Conservation (phyloP, 2,888 invertebrate genomes). For the Drosophila parthenogenetica region DNA sequence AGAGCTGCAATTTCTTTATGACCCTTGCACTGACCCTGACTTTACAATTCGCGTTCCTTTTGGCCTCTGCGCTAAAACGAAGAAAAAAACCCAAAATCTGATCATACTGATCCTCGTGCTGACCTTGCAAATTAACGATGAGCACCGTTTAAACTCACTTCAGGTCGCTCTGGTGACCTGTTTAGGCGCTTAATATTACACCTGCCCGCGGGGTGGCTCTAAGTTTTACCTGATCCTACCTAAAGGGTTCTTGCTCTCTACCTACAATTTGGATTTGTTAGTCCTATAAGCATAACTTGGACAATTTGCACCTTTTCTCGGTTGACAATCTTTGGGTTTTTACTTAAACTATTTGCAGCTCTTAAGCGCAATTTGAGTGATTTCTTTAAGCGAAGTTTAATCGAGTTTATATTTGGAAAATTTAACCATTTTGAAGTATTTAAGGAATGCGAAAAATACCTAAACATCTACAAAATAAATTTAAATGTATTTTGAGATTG, state of each 20-base stretch:
- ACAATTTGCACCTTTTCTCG: conserved; percentile 16
- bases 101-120: conserved; percentile 10
- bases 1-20: conserved; percentile 35
- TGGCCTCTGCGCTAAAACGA: background rate
- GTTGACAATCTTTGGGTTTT: background rate
- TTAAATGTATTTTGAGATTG: no score
- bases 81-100: conserved; percentile 27
- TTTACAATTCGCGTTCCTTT: conserved; percentile 38
- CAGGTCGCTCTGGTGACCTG: conserved; percentile 4
- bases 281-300: conserved; percentile 27
- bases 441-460: no score
- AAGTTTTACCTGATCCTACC: background rate
- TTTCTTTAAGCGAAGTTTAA: no score
- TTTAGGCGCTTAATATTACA: conserved; percentile 35
- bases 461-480: no score
- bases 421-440: no score
- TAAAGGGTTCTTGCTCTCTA: conserved; percentile 39
- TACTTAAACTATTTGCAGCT: background rate
- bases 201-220: conserved; percentile 41
- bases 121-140: conserved; percentile 6
- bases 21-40: conserved; percentile 46
- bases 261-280: conserved; percentile 1
- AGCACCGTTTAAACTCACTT: no score
- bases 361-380: no score
- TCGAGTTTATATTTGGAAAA: no score